Conservation (phyloP, 2,113 vertebrate species). For the Butorides virescens region DNA sequence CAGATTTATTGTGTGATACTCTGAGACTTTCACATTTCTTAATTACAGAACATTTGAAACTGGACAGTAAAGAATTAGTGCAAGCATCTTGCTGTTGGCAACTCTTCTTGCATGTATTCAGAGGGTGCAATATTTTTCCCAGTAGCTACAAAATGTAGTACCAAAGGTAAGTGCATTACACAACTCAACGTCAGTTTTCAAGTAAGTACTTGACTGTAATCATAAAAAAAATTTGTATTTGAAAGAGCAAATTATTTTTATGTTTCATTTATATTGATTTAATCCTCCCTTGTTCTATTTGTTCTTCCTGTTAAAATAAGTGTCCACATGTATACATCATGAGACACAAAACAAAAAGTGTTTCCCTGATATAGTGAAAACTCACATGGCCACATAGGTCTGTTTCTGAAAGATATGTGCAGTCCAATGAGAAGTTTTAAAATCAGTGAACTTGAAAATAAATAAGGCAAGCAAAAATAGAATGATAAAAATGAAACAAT, state of each 20-base stretch:
- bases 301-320: background rate
- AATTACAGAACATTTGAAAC: background rate
- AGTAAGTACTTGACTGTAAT: background rate
- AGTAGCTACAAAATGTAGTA: background rate
- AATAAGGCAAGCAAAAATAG: background rate
- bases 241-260: background rate
- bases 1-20: background rate
- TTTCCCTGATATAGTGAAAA: background rate
- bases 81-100: background rate
- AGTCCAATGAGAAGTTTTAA: background rate
- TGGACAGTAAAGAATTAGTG: background rate
- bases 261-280: background rate
- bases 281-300: background rate
- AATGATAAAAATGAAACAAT: background rate
- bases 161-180: background rate
- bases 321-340: accelerated
- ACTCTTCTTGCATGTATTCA: background rate
- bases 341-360: background rate
- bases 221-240: background rate
- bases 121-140: background rate
- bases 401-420: background rate
- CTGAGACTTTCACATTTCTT: background rate
- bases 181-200: background rate
- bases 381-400: background rate
- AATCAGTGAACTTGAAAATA: background rate